Conservation (phyloP, 2,797 vertebrate genomes). For the Strix occidentalis region DNA sequence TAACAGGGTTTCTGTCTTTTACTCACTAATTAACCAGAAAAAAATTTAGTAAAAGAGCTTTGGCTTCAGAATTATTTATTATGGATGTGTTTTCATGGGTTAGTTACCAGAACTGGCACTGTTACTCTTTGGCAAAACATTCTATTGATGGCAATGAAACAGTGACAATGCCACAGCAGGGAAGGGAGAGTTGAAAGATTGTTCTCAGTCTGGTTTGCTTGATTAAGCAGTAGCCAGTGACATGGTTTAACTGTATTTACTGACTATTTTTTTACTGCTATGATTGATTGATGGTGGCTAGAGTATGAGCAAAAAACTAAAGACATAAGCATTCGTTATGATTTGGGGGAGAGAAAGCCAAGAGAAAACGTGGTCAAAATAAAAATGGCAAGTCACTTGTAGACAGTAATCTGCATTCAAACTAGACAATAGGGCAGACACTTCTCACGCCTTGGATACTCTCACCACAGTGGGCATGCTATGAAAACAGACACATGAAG, state of each 20-base stretch:
- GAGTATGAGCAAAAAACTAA: neutral
- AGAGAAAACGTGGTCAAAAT: neutral
- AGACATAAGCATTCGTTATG: neutral
- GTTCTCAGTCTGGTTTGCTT: slow-evolving; percentile 2
- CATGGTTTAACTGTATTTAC: neutral
- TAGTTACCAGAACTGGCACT: neutral
- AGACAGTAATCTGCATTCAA: slow-evolving; percentile 50
- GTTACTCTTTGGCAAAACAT: neutral
- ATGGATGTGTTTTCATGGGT: neutral
- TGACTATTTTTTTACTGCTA: neutral
- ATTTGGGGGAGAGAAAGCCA: neutral
- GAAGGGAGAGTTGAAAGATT: neutral
- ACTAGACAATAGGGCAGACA: slow-evolving; percentile 34
- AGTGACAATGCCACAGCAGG: neutral
- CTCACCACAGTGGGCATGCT: neutral
- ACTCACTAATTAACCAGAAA: neutral
- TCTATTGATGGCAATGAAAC: neutral
- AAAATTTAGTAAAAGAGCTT: neutral
- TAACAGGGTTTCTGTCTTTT: neutral
- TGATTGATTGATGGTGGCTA: neutral
- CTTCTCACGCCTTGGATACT: slow-evolving; percentile 38
- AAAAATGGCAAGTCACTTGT: neutral
- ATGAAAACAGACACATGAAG: slow-evolving; percentile 2
- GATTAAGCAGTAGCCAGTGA: neutral
- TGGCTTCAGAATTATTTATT: neutral